Conservation (phyloP, 2,888 invertebrate species). For the Lampropteryx suffumata region DNA sequence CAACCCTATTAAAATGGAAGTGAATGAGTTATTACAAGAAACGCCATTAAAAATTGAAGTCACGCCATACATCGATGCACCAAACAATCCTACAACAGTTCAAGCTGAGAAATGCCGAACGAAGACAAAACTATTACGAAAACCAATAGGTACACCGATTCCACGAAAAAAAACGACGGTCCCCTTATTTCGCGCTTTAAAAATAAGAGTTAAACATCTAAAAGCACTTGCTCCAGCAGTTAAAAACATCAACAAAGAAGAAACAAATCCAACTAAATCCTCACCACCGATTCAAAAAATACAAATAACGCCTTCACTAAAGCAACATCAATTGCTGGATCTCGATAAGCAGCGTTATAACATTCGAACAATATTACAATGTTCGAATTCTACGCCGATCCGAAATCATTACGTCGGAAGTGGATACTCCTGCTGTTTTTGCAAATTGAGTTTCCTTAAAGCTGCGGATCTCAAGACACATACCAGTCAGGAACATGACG, state of each 20-base stretch:
- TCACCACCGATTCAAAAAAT: neutral
- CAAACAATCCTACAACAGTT: neutral
- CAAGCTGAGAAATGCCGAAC: slow-evolving; percentile 10
- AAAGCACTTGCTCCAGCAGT: neutral
- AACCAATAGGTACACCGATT: neutral
- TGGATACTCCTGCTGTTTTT: slow-evolving; percentile 55
- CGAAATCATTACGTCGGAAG: slow-evolving; percentile 37
- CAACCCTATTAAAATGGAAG: slow-evolving; percentile 15
- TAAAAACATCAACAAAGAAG: neutral
- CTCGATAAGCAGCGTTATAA: slow-evolving; percentile 34
- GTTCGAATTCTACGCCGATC: slow-evolving; percentile 53
- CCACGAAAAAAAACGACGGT: neutral
- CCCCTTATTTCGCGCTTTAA: too few species aligned
- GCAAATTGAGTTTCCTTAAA: slow-evolving; percentile 42
- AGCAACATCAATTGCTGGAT: neutral
- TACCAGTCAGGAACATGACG: slow-evolving; percentile 36
- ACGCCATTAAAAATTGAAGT: slow-evolving; percentile 14
- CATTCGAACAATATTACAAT: slow-evolving; percentile 36
- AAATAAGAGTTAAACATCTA: neutral
- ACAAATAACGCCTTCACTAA: too few species aligned
- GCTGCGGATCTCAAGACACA: slow-evolving; percentile 55
- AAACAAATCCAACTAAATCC: neutral
- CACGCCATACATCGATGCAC: neutral
- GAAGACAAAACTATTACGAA: slow-evolving; percentile 16
- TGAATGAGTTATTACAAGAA: slow-evolving; percentile 1